Evolutionary conservation across 1,140 invertebrate genomes (phyloP).

Genomic region (Paralvinella palmiformis): DNA sequence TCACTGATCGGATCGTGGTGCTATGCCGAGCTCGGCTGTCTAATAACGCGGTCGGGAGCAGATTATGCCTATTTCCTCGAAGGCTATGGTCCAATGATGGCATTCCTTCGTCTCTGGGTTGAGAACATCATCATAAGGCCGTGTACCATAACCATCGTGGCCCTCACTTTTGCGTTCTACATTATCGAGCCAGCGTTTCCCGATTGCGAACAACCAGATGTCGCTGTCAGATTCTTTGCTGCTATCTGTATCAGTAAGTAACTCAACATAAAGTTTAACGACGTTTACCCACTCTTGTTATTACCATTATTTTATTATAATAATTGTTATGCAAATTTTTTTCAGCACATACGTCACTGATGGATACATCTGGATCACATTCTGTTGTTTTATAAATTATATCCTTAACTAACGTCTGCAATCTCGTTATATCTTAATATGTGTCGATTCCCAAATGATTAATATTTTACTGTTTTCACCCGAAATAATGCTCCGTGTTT

Average conservation of each 20-base stretch:
- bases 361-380: too few species aligned
- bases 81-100: conserved; percentile 45
- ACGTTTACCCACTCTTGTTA: too few species aligned
- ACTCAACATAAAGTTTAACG: too few species aligned
- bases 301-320: too few species aligned
- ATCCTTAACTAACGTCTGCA: too few species aligned
- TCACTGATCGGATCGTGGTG: conserved; percentile 57
- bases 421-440: too few species aligned
- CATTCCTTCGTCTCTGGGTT: conserved; percentile 55
- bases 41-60: conserved; percentile 34
- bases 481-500: too few species aligned
- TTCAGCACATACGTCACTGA: too few species aligned
- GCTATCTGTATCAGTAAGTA: conserved; percentile 47
- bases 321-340: too few species aligned
- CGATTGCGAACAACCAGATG: conserved; percentile 42
- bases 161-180: conserved; percentile 48
- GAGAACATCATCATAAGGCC: conserved; percentile 67
- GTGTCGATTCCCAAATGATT: too few species aligned
- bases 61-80: conserved; percentile 36
- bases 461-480: too few species aligned
- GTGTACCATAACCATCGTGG: conserved; percentile 52
- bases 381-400: too few species aligned
- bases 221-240: conserved; percentile 37
- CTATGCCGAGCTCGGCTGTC: conserved; percentile 50
- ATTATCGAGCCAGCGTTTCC: conserved; percentile 47